A percentile compares a stretch with the other conserved stretches of the same genome.
Evolutionary conservation across 2,113 vertebrate genomes (phyloP).

Genomic region (Epinephelus moara): DNA sequence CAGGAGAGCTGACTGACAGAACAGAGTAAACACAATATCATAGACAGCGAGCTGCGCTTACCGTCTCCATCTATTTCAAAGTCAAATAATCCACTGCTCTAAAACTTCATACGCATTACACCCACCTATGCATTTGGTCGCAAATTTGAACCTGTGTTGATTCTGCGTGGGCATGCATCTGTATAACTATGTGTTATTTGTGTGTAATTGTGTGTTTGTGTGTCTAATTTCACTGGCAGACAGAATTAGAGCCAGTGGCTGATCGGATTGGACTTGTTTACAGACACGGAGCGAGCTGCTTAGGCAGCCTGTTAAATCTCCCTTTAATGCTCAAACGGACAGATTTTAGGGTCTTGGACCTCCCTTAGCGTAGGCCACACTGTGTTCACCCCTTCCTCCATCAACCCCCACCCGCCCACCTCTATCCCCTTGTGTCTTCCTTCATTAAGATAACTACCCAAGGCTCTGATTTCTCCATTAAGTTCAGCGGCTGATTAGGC

Average conservation of each 20-base stretch:
- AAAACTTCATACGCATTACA: conserved; percentile 31
- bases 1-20: conserved; percentile 33
- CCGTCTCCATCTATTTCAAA: conserved; percentile 34
- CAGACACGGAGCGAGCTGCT: conserved; percentile 86
- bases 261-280: conserved; percentile 90
- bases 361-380: conserved; percentile 62
- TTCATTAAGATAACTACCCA: conserved; percentile 83
- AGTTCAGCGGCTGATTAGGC: conserved; percentile 75
- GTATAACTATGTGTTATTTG: conserved; percentile 62
- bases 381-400: conserved; percentile 27
- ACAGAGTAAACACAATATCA: conserved; percentile 39
- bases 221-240: conserved; percentile 85
- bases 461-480: conserved; percentile 71
- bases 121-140: conserved; percentile 58
- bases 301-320: conserved; percentile 87
- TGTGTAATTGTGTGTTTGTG: conserved; percentile 70
- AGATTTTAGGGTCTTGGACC: conserved; percentile 84
- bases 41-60: conserved; percentile 27
- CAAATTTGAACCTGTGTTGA: conserved; percentile 62
- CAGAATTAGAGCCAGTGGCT: conserved; percentile 87
- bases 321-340: conserved; percentile 88
- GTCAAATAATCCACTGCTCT: conserved; percentile 52
- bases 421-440: conserved; percentile 77
- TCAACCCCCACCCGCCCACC: conserved; percentile 33
- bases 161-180: conserved; percentile 59